These are phyloP conservation scores for Triops longicaudatus DNA, from an alignment of 1,140 invertebrate genomes.

Conservation along the genomic window DNA sequence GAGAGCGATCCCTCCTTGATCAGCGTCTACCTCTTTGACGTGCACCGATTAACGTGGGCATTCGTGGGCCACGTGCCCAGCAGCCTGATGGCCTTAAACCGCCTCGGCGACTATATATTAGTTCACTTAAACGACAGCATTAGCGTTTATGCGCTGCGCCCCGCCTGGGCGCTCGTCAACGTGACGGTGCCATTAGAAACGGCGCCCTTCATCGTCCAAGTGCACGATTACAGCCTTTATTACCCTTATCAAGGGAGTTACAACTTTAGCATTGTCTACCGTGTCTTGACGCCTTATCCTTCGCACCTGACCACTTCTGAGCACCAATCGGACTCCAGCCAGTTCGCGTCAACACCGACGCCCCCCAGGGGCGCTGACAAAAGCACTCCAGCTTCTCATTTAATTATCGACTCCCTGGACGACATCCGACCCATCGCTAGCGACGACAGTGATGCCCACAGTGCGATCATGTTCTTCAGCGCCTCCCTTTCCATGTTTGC, in stretches of 20 bases:
- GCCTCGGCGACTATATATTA: background rate
- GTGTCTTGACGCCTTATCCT: background rate
- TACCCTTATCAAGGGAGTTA: background rate
- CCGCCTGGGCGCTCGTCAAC: background rate
- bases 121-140: background rate
- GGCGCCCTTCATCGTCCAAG: background rate
- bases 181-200: background rate
- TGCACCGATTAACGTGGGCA: background rate
- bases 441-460: constrained; percentile 25
- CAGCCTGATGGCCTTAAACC: background rate
- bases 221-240: background rate
- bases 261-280: background rate
- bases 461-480: constrained; percentile 35
- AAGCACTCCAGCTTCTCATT: constrained; percentile 22
- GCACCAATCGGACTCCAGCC: background rate
- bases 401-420: constrained; percentile 30
- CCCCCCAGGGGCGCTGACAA: background rate
- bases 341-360: background rate
- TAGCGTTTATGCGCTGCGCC: background rate
- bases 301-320: background rate
- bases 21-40: background rate
- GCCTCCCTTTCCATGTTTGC: constrained; percentile 36
- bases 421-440: constrained; percentile 27
- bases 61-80: background rate
- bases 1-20: background rate